Evolutionary conservation across 2,797 vertebrate genomes (phyloP), one percentile per base, ranked within the genome.

Genomic region (Salmo trutta): DNA sequence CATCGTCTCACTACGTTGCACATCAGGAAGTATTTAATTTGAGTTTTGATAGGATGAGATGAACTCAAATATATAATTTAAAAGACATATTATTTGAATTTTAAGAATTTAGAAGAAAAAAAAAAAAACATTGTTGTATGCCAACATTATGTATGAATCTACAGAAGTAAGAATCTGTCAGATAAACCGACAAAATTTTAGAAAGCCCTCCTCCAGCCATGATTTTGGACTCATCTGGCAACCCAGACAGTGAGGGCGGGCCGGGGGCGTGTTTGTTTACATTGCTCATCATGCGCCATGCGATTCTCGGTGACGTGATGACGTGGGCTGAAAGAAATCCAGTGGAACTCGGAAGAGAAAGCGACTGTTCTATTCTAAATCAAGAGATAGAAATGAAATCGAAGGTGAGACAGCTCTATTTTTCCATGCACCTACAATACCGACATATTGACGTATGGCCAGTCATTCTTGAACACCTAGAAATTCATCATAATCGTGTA

Each of bases 201-300:
- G 10, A 47, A 12, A 1, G 5, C 10, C 59, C 7, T 24, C n/a
- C 66, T 36, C 66, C 29, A 33, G 14, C 15, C 16, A 36, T n/a
- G 41, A 47, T 64, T 64, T 24, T 21, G 0, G 8, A 17, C 4
- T 67, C 4, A 65, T 29, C 5, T 17, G 54, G 54, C 53, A 33
- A 67, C 65, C 15, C 27, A 17, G 29, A 15, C 12, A 56, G 19
- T 7, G 4, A 5, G 54, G 54, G 4, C 8, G 19, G 62, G 75
- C 59, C 75, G 77, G 79, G 71, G 84, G 84, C 78, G 84, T 76
- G 84, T 84, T 82, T 85, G 84, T 88, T 86, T 85, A 88, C 84
- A 83, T 78, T 85, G 84, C 68, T 41, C 51, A 67, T 69, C 71
- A 79, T 66, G 86, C 73, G 81, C 81, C 86, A 84, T 83, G 84